Evolutionary conservation across 2,113 vertebrate species (phyloP), one percentile per base, ranked within the genome.

Genomic region (Neoarius graeffei): DNA sequence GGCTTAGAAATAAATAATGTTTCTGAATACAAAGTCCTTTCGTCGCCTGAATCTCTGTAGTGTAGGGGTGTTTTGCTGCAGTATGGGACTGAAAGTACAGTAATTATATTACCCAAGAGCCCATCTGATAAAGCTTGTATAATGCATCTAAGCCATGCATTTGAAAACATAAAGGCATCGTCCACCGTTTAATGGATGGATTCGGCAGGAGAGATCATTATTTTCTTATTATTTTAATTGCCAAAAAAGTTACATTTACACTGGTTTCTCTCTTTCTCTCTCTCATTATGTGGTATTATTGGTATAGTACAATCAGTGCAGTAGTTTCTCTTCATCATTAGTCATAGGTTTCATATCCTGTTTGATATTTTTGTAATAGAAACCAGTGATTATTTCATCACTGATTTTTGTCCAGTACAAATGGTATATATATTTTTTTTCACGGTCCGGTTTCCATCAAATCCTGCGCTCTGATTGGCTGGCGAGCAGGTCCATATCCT

Each of bases 31-130:
- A 80, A 80, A 27, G 52, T 27, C 50, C 30, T 17, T 56, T 30
- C 30, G 25, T 19, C 15, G 17, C 1, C 11, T 30, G 7, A 81
- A 35, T 81, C 4, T 79, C 25, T 67, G 42, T 64, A 25, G 57
- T 11, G 30, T 60, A 30, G 15, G 1, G 30, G 56, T 20, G 27
- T 76, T 85, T 67, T 48, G 6, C 6, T 83, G 86, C 83, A 88
- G 88, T 83, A 64, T 88, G 62, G 86, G 87, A 66, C 5, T 30
- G 79, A 82, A 91, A 73, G 10, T 42, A 42, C 35, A 42, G 35
- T 89, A 91, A 79, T 56, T 77, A 66, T 54, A 56, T 64, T 87
- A 86, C 81, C 27, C 19, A 48, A 71, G 30, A n/a, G 77, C 57
- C 82, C n/a, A 74, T 66, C 54, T 56, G 85, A 42, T 87, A 76